Base-by-base conservation (phyloP, 2,888 invertebrate genomes). In the Neoaliturus tenellus region DNA sequence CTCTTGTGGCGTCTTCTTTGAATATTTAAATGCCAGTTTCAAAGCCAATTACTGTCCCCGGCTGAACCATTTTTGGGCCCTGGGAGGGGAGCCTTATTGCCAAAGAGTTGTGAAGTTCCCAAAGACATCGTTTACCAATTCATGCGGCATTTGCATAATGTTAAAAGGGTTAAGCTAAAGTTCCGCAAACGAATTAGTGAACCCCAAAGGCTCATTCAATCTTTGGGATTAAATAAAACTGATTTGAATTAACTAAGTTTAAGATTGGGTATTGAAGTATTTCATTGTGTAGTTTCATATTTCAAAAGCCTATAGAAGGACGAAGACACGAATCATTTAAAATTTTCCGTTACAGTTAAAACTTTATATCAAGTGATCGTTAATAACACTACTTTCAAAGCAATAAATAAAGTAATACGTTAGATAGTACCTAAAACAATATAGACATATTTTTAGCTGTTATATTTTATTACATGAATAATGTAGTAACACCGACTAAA, bases 51-150 rank as follows among this genome's bases (percentile, higher is more conserved):
- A 69, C 39, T 69, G 69, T 28, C 20, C 69, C 39, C 31, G n/a
- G 35, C 31, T 69, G 39, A 69, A 23, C 39, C 39, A 69, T 69
- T 35, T 69, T 69, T 35, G 69, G 39, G 69, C 28, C 4, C 28
- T 1, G 62, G 62, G 62, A 62, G 25, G 62, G 25, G 25, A 28
- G 44, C 62, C 62, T 28, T 62, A 62, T 62, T 62, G 62, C 62
- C 14, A 25, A 62, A 25, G 62, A 62, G 62, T 62, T 62, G 62
- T 62, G n/a, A 62, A 62, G 62, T 62, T 62, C 28, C 28, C 62
- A 62, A 58, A 58, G 62, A 69, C 69, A 39, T 69, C 69, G 69
- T 39, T 69, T 69, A 69, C 39, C 35, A 69, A 69, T 69, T 35
- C 69, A 69, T 35, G 39, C 23, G 8, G 69, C 35, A 69, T 69